These are phyloP conservation scores for Semnornis frantzii DNA, from an alignment of 2,113 vertebrate genomes.

Conservation along the genomic window DNA sequence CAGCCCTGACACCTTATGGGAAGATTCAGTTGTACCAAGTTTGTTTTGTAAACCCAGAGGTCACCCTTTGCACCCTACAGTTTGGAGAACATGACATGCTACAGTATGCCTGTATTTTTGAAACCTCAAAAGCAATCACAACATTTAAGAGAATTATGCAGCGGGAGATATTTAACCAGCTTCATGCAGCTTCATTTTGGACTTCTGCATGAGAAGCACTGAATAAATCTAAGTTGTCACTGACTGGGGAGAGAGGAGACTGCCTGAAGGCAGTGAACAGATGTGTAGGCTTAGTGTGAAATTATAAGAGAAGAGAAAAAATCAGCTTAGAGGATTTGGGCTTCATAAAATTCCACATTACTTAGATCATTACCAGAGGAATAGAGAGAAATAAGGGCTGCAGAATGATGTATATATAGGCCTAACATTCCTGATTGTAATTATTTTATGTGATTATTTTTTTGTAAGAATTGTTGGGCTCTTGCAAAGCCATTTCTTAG, in stretches of 20 bases:
- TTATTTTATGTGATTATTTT: background rate
- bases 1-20: background rate
- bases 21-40: background rate
- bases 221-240: constrained; percentile 45
- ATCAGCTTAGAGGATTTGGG: constrained; percentile 6
- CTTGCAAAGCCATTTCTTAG: background rate
- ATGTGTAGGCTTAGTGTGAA: constrained; percentile 51
- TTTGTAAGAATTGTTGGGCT: background rate
- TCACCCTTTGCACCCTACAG: background rate
- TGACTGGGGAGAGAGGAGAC: constrained; percentile 12
- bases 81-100: background rate
- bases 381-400: background rate
- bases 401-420: background rate
- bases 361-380: background rate
- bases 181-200: background rate
- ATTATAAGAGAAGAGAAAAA: constrained; percentile 35
- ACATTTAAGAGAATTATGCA: background rate
- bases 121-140: background rate
- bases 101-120: background rate
- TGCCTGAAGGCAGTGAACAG: constrained; percentile 47
- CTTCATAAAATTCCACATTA: constrained; percentile 24
- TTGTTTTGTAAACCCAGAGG: background rate
- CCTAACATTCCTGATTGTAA: background rate
- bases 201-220: background rate
- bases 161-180: background rate